Evolutionary conservation across 2,888 invertebrate species (phyloP), one percentile per base, ranked within the genome.

Genomic region (Lymantria dispar): DNA sequence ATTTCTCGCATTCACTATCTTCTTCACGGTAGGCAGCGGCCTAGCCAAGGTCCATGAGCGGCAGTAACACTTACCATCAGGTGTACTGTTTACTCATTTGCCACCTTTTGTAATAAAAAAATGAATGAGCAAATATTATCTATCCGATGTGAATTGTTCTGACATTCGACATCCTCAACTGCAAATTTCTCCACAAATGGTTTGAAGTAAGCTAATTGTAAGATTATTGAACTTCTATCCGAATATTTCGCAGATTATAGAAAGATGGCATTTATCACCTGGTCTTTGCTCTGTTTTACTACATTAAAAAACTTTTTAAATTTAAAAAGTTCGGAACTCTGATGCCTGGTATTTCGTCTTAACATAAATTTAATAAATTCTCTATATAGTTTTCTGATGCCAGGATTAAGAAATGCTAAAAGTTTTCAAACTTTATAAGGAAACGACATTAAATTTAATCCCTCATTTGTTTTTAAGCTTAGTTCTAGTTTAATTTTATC

Each of bases 291-390:
- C 42, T 43, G 54, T 46, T 50, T 46, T 39, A 36, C 12, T 61
- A 68, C 10, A 36, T 68, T 64, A 57, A 64, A 64, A 68, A 68
- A 59, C 65, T 68, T 65, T 65, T 57, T 52, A 62, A 65, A 59
- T 57, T 57, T 38, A 54, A 45, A 41, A 47, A 56, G 49, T 65
- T 68, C 9, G n/a, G 15, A 42, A 50, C 43, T 37, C 45, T 60
- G 40, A 30, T 47, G 48, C 47, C 37, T 33, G 58, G 50, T 52
- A 51, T 31, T 49, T 48, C 44, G 50, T 12, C 31, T n/a, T 56
- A 43, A 14, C 52, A 54, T 47, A 48, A 54, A 61, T 61, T 58
- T 44, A 14, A 53, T 54, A 8, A 9, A 30, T 14, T 31, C 39
- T 42, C 37, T 12, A 39, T 22, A 29, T 33, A 12, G 45, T 46